Base-by-base conservation (phyloP, 2,888 invertebrate species). In the Leuctra nigra region DNA sequence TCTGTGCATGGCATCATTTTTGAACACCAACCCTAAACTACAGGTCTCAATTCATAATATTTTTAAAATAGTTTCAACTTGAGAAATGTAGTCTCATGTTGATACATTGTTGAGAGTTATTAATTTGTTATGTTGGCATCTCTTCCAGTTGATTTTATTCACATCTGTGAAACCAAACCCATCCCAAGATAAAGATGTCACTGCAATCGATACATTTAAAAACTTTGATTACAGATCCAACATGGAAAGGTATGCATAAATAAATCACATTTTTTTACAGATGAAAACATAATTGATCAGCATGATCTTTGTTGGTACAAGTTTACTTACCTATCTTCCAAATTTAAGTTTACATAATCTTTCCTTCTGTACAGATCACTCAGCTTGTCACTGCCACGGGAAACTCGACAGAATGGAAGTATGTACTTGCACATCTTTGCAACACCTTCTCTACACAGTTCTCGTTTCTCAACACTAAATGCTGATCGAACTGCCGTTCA, bases 341-440 rank as follows among this genome's bases (percentile, higher is more conserved):
- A n/a, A n/a, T n/a, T n/a, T n/a, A n/a, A n/a, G n/a, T n/a, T n/a
- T n/a, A n/a, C n/a, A n/a, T n/a, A n/a, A n/a, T n/a, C n/a, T n/a
- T n/a, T n/a, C n/a, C 16, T 41, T 41, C 2, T 41, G 6, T 47
- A 39, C 68, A 91, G 91, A 65, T 77, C 80, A 50, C 67, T 91
- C 23, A 75, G 74, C 54, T 70, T 95, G 54, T 77, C 81, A 61
- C 74, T 95, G 61, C 90, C 93, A 2, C 71, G 74, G 20, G 81
- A 81, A 69, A 90, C 88, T 0, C 77, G 87, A 13, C 81, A 83
- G 57, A 96, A 96, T 77, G 96, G 95, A 1, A 87, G 88, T 4
- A 69, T 96, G 46, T 87, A 77, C 68, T 78, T 93, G 67, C 90
- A 92, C 70, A 80, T 87, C 1, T 77, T 86, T 48, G 79, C 74